Evolutionary conservation across 64 coral and sea anemone species (phyloP).

Genomic region (Porites australiensis): DNA sequence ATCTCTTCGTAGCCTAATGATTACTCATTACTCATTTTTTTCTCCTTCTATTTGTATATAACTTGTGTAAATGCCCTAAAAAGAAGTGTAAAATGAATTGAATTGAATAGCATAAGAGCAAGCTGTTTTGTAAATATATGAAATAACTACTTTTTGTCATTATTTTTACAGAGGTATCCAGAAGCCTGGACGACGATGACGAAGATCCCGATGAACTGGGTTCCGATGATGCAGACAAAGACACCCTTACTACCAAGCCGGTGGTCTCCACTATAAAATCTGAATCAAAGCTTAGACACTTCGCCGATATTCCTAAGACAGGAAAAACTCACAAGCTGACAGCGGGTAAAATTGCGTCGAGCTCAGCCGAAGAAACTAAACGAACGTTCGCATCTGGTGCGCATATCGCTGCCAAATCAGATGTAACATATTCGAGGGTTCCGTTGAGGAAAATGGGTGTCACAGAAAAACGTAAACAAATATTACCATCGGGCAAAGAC

Average conservation of each 20-base stretch:
- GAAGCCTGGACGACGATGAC: conserved; percentile 43
- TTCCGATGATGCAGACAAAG: conserved; percentile 14
- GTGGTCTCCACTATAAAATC: background rate
- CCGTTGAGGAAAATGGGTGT: background rate
- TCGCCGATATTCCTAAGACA: background rate
- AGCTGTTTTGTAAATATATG: background rate
- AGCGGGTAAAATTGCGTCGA: background rate
- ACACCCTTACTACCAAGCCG: background rate
- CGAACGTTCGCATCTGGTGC: background rate
- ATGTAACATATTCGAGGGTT: background rate
- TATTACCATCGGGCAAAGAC: background rate
- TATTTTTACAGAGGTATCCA: conserved; percentile 13
- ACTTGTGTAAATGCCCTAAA: too few species aligned
- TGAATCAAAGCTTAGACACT: background rate
- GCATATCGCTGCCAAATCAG: background rate
- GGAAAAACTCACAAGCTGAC: background rate
- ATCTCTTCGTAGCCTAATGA: too few species aligned
- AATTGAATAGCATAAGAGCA: background rate
- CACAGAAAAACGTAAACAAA: background rate
- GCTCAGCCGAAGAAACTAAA: background rate
- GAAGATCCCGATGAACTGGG: conserved; percentile 49
- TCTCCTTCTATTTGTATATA: too few species aligned
- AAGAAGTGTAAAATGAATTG: too few species aligned
- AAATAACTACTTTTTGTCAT: background rate
- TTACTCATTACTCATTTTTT: too few species aligned